A percentile compares a stretch with the other conserved stretches of the same genome.
These are phyloP conservation scores for Synanthedon myopaeformis DNA, from an alignment of 2,888 invertebrate genomes.

Conservation along the genomic window DNA sequence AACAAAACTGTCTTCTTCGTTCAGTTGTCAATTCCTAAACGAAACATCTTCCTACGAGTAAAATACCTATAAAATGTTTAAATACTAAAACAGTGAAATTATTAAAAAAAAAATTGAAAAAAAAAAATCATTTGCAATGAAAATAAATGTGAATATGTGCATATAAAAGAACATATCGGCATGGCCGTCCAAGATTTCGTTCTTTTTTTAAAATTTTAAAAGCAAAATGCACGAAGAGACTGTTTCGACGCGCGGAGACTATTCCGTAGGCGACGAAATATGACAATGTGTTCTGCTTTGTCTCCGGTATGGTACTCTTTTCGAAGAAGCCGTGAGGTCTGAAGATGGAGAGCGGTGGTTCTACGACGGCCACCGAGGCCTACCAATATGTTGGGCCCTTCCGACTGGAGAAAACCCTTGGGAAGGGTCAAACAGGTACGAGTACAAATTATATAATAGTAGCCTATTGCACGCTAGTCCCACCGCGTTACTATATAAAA, in stretches of 20 bases:
- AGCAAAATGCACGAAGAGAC: conserved; percentile 5
- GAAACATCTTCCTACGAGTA: too few species aligned
- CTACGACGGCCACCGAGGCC: conserved; percentile 57
- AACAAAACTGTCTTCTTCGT: too few species aligned
- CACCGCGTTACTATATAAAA: too few species aligned
- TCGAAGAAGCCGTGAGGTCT: conserved; percentile 9
- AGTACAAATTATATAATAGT: too few species aligned
- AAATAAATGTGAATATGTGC: conserved; percentile 1
- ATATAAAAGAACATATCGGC: background rate
- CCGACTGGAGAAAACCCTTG: conserved; percentile 97
- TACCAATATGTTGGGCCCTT: conserved; percentile 99
- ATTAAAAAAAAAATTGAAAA: background rate
- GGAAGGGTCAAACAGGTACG: conserved; percentile 99
- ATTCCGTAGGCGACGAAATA: background rate
- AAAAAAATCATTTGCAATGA: conserved; percentile 1
- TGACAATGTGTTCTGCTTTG: background rate
- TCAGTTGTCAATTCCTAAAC: too few species aligned
- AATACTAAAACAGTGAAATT: background rate
- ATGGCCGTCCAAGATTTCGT: conserved; percentile 16
- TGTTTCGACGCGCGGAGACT: background rate
- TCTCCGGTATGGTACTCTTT: background rate
- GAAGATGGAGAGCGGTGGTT: conserved; percentile 51
- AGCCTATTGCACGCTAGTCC: too few species aligned
- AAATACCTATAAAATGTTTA: too few species aligned
- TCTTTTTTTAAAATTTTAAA: conserved; percentile 3